Conservation (phyloP, 2,113 vertebrate genomes). For the Vombatus ursinus region DNA sequence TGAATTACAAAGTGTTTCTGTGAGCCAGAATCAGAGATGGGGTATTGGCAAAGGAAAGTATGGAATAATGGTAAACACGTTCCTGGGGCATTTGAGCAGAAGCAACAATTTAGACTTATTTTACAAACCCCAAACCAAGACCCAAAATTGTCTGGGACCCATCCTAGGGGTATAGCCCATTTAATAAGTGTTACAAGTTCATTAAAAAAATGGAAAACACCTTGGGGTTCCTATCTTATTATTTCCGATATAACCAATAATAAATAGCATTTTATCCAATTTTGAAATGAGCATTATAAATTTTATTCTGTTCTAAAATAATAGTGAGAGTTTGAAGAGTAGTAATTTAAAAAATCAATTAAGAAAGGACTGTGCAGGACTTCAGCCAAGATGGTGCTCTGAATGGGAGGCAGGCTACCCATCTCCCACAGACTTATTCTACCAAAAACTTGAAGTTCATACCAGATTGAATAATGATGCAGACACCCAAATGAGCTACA, state of each 20-base stretch:
- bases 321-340: not conserved
- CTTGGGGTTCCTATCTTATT: not conserved
- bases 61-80: conserved; percentile 56
- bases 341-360: not conserved
- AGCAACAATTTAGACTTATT: conserved; percentile 54
- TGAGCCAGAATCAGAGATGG: conserved; percentile 70
- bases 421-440: not conserved
- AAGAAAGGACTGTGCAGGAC: not conserved
- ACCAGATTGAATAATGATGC: not conserved
- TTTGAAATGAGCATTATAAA: not conserved
- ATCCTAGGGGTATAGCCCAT: not conserved
- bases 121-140: conserved; percentile 43
- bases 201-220: not conserved
- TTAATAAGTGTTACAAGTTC: not conserved
- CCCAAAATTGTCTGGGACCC: conserved; percentile 6
- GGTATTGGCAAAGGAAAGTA: conserved; percentile 54
- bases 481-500: not conserved
- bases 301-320: not conserved
- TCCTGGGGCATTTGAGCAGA: conserved; percentile 53
- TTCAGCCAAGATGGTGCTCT: not conserved
- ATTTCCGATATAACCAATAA: not conserved
- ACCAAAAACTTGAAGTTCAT: not conserved
- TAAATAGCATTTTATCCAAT: not conserved
- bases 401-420: not conserved
- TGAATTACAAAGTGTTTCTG: conserved; percentile 66